These are phyloP conservation scores for Drosophila miranda DNA, from an alignment of 1,140 invertebrate genomes.

Conservation along the genomic window DNA sequence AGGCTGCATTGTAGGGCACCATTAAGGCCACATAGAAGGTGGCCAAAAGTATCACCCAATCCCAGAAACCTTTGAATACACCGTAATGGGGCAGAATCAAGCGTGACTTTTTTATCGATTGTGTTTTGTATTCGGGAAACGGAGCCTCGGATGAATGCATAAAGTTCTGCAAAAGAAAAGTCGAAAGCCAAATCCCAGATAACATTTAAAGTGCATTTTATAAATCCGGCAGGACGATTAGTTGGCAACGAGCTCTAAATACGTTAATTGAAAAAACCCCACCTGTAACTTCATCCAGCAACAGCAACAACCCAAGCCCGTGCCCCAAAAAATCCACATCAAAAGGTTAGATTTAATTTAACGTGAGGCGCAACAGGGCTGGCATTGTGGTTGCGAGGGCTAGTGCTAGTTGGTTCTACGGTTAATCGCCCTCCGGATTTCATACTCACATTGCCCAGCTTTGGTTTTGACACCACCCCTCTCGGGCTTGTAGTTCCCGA, in stretches of 20 bases:
- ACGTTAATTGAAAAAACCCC: slow-evolving; percentile 16
- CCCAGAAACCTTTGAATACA: slow-evolving; percentile 99
- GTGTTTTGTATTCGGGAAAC: slow-evolving; percentile 98
- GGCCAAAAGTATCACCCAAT: slow-evolving; percentile 98
- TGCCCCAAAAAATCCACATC: background rate
- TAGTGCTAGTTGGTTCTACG: background rate
- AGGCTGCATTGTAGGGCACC: slow-evolving; percentile 99
- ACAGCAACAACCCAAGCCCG: background rate
- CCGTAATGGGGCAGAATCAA: slow-evolving; percentile 99
- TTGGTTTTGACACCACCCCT: slow-evolving; percentile 92
- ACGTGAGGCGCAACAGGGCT: slow-evolving; percentile 2
- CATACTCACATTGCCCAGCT: slow-evolving; percentile 94
- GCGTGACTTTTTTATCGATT: slow-evolving; percentile 94
- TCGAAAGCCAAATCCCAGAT: background rate
- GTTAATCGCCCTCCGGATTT: background rate
- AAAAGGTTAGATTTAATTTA: slow-evolving; percentile 41
- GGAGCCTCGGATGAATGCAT: slow-evolving; percentile 92
- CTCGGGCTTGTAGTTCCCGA: slow-evolving; percentile 96
- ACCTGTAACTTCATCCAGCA: slow-evolving; percentile 1
- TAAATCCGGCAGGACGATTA: slow-evolving; percentile 20
- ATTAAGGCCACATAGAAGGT: slow-evolving; percentile 99
- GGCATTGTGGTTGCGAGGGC: slow-evolving; percentile 5
- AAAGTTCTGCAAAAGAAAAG: slow-evolving; percentile 87
- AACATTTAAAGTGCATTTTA: slow-evolving; percentile 26
- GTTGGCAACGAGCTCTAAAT: slow-evolving; percentile 10